A percentile compares a stretch with the other conserved stretches of the same genome.
Evolutionary conservation across 2,888 invertebrate species (phyloP).

Genomic region (Limnephilus lunatus): DNA sequence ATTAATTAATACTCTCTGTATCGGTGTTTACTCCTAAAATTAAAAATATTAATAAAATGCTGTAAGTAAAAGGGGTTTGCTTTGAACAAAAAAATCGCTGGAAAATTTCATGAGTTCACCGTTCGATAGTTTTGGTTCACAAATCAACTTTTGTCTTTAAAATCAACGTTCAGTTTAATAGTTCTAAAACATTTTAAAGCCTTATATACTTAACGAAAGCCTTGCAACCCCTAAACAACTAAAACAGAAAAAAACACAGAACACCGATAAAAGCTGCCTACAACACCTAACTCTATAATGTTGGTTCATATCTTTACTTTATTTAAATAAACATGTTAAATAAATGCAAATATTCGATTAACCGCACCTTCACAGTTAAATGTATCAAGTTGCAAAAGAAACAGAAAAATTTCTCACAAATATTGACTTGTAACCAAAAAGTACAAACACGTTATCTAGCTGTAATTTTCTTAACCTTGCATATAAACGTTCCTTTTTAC

Average conservation of each 20-base stretch:
- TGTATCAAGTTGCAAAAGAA: background rate
- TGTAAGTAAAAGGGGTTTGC: background rate
- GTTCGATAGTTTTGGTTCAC: no score
- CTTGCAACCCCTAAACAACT: background rate
- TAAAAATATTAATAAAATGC: background rate
- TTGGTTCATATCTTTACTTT: background rate
- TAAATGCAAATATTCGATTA: background rate
- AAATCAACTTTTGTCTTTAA: no score
- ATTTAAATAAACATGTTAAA: no score
- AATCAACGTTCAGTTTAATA: no score
- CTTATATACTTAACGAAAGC: no score
- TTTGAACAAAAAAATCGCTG: background rate
- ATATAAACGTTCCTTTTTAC: background rate
- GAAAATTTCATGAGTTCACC: no score
- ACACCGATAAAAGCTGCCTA: background rate
- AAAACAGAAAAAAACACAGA: background rate
- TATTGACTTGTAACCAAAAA: background rate
- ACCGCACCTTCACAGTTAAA: background rate
- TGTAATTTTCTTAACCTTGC: background rate
- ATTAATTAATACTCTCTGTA: no score
- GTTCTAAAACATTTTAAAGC: no score
- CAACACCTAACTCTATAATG: background rate
- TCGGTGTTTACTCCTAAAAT: no score
- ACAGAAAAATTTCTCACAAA: background rate
- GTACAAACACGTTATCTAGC: background rate